Evolutionary conservation across 2,797 vertebrate genomes (phyloP).

Genomic region (Bovichtus diacanthus): DNA sequence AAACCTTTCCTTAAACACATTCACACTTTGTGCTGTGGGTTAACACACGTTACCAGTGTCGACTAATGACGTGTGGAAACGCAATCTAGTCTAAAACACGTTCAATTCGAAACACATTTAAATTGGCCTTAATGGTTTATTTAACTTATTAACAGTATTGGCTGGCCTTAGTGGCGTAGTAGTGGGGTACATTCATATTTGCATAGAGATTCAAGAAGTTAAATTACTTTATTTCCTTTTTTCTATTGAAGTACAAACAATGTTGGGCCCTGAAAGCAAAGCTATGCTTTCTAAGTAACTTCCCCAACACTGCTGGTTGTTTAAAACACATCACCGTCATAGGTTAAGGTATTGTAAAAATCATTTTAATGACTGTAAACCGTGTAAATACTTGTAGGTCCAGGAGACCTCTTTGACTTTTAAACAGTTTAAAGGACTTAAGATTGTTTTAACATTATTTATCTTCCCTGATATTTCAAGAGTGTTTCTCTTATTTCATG

Average conservation of each 20-base stretch:
- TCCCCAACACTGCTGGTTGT: no score
- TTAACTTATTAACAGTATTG: neutral
- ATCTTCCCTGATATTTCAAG: neutral
- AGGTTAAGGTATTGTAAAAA: neutral
- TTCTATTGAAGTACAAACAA: no score
- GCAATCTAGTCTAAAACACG: slow-evolving; percentile 16
- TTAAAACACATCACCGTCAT: neutral
- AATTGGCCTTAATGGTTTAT: neutral
- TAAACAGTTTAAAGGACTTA: no score
- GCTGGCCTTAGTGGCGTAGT: neutral
- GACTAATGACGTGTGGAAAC: slow-evolving; percentile 8
- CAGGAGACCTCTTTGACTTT: no score
- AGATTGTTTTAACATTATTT: neutral
- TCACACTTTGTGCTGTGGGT: slow-evolving; percentile 38
- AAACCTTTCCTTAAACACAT: slow-evolving; percentile 48
- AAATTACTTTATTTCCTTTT: no score
- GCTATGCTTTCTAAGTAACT: no score
- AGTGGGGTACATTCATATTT: no score
- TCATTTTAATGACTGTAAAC: neutral
- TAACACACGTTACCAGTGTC: slow-evolving; percentile 11
- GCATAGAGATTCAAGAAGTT: no score
- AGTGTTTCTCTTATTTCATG: neutral
- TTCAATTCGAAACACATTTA: neutral
- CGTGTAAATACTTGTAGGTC: no score
- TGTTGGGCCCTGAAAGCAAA: no score